Base-by-base conservation (phyloP, 2,113 vertebrate genomes). In the Abramis brama region DNA sequence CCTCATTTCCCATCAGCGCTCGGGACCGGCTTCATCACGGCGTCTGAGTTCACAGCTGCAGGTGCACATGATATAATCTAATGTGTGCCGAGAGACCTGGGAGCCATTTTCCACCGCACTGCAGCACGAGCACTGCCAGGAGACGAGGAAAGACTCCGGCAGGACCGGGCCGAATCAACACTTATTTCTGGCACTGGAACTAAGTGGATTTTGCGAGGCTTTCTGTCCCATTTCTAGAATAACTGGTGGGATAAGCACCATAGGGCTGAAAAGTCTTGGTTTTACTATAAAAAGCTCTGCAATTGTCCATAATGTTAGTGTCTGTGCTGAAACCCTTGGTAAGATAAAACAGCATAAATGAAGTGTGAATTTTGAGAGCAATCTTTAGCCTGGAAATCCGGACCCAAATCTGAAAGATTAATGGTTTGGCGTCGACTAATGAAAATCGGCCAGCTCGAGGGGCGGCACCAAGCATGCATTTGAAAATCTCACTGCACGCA, bases 51-150 rank as follows among this genome's bases (percentile, higher is more conserved):
- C 30, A 62, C 57, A 55, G 59, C 59, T 79, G 77, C 70, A 89
- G 85, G 87, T 86, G 79, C 78, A 74, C 82, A 57, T 66, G 15
- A 85, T 78, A 55, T 87, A 64, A 80, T 88, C 79, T 17, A 60
- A 66, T 25, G 74, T 85, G 82, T 23, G 64, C 73, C 83, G 23
- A 47, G 84, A 85, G 82, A 86, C 64, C 52, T 47, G n/a, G 75
- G 45, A 87, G 59, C 45, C 68, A 81, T 87, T 75, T 87, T 81
- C 25, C 17, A 81, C 52, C 19, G 66, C 80, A 82, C 47, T 85
- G 78, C 83, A 82, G 73, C 17, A 60, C 60, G 23, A 9, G 10
- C 76, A n/a, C 19, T 25, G 66, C 36, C 43, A 59, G 68, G 25
- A 74, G 9, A 81, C 25, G 12, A 30, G 19, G 12, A 78, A 73